Percentiles rank a stretch among this genome's conserved stretches.
Conservation (phyloP, 2,797 vertebrate species). For the Coluber constrictor region DNA sequence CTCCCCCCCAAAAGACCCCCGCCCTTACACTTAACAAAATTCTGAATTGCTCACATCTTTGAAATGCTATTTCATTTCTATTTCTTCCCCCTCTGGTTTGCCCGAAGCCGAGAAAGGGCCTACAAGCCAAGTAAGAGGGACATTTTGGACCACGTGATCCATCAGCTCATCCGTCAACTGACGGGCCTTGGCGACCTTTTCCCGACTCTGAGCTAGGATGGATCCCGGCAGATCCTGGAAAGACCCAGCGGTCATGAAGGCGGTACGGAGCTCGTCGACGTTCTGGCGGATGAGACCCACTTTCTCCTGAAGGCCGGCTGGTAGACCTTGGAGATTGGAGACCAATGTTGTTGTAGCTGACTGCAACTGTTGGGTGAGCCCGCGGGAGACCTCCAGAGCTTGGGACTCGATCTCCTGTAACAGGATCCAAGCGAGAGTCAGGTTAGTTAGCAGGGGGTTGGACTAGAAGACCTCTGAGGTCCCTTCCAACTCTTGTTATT, state of each 20-base stretch:
- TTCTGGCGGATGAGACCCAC: conserved; percentile 73
- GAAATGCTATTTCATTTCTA: conserved; percentile 26
- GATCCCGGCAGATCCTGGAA: conserved; percentile 73
- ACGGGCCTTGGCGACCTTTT: conserved; percentile 62
- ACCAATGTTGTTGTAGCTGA: conserved; percentile 57
- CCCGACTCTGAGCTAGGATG: conserved; percentile 76
- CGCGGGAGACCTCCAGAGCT: conserved; percentile 76
- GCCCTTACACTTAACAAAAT: not conserved
- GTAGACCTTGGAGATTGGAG: conserved; percentile 70
- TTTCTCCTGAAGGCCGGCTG: conserved; percentile 62
- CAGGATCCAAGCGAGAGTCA: accelerated
- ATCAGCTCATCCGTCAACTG: conserved; percentile 83
- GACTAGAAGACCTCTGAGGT: too few relatives aligned
- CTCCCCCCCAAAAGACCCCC: too few relatives aligned
- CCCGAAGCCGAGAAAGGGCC: conserved; percentile 82
- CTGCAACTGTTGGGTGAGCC: conserved; percentile 67
- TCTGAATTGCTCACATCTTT: not conserved
- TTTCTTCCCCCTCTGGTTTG: conserved; percentile 7
- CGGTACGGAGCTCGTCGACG: conserved; percentile 78
- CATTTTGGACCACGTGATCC: conserved; percentile 81
- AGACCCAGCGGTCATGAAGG: conserved; percentile 68
- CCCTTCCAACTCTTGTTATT: not conserved
- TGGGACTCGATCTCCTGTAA: conserved; percentile 76
- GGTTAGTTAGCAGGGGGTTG: not conserved
- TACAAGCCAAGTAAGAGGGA: conserved; percentile 88